Percentiles rank a stretch among this genome's conserved stretches.
Evolutionary conservation across 2,113 vertebrate genomes (phyloP).

Genomic region (Sebastes fasciatus): DNA sequence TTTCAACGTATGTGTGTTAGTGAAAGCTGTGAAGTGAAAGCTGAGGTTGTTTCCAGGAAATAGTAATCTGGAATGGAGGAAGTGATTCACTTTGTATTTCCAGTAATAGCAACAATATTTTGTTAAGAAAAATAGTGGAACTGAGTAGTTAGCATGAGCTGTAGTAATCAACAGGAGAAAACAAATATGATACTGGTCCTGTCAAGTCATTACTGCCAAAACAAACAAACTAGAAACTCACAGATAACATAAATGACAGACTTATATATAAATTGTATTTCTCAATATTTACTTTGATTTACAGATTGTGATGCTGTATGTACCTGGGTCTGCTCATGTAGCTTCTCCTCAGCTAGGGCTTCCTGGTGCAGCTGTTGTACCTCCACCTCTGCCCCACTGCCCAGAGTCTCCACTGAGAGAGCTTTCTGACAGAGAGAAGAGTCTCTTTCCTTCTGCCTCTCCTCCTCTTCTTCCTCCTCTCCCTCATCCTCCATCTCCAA

Average conservation of each 20-base stretch:
- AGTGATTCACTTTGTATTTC: slow-evolving; percentile 2
- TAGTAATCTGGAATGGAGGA: neutral
- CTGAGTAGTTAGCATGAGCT: neutral
- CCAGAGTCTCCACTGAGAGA: slow-evolving; percentile 57
- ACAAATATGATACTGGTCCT: neutral
- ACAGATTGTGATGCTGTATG: slow-evolving; percentile 4
- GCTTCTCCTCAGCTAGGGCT: slow-evolving; percentile 37
- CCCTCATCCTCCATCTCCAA: slow-evolving; percentile 75
- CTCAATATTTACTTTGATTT: neutral
- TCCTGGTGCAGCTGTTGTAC: slow-evolving; percentile 56
- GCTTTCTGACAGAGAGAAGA: slow-evolving; percentile 36
- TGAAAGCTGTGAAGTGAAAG: neutral
- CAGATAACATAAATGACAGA: neutral
- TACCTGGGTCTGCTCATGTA: slow-evolving; percentile 60
- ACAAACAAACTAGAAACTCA: slow-evolving; percentile 4
- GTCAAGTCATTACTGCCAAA: neutral
- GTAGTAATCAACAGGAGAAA: neutral
- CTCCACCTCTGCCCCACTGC: slow-evolving; percentile 53
- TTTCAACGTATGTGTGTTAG: neutral
- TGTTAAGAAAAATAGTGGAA: slow-evolving; percentile 24
- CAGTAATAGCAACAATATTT: neutral
- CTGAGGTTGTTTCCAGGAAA: neutral
- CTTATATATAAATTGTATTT: neutral
- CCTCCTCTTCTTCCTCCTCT: slow-evolving; percentile 71
- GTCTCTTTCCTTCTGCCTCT: slow-evolving; percentile 35